Conservation (phyloP, 2,113 vertebrate genomes). For the Sarotherodon lohbergeri region DNA sequence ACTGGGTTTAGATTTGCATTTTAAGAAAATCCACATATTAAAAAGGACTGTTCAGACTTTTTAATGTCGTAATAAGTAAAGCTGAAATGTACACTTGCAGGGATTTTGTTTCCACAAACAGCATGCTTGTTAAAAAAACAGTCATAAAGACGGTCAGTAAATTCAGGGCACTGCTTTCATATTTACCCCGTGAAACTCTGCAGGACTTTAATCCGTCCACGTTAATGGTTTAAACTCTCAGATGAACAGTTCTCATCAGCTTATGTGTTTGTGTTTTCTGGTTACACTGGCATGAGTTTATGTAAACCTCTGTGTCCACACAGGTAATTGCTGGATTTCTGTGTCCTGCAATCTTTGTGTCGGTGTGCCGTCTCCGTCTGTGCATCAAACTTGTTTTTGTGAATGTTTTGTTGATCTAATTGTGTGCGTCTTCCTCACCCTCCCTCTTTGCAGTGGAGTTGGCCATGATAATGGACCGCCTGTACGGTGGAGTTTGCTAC, state of each 20-base stretch:
- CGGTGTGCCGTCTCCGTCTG: background rate
- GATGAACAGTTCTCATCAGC: background rate
- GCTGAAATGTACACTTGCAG: background rate
- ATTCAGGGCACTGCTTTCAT: background rate
- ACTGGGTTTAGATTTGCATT: background rate
- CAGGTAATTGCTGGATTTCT: background rate
- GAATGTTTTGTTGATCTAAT: background rate
- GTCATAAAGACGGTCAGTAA: background rate
- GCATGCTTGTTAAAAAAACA: background rate
- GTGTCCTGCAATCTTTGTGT: background rate
- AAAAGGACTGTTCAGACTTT: background rate
- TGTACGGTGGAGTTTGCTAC: conserved; percentile 98
- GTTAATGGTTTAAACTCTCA: background rate
- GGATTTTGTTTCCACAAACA: background rate
- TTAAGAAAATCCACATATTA: background rate
- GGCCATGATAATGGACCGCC: conserved; percentile 99
- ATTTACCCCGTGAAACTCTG: background rate
- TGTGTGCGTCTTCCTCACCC: background rate
- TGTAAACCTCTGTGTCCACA: background rate
- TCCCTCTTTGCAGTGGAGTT: conserved; percentile 85
- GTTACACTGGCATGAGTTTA: background rate
- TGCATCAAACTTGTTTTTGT: background rate
- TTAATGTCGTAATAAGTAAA: background rate
- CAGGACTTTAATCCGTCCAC: background rate
- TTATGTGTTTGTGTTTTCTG: background rate